These are phyloP conservation scores for Cricetomys ansorgei DNA, from an alignment of 2,113 vertebrate species.

Conservation along the genomic window DNA sequence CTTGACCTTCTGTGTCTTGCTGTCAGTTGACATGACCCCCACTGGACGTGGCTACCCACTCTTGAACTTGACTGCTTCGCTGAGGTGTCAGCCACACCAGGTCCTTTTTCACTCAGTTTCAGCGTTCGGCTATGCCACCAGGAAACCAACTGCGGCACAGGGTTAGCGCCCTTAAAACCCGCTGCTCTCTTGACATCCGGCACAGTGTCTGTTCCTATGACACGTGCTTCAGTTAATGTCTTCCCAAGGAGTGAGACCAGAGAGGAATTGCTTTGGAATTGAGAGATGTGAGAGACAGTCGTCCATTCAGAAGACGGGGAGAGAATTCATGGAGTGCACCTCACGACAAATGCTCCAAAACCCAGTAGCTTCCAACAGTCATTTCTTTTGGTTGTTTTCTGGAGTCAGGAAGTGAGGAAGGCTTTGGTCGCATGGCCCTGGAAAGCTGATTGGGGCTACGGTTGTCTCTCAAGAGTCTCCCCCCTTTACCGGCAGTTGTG, in stretches of 20 bases:
- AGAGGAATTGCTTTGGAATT: conserved; percentile 33
- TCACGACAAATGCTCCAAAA: background rate
- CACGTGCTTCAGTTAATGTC: background rate
- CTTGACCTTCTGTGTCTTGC: background rate
- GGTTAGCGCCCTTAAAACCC: background rate
- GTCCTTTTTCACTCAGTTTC: background rate
- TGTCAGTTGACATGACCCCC: background rate
- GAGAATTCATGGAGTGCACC: background rate
- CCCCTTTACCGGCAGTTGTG: background rate
- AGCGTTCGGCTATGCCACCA: background rate
- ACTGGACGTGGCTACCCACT: background rate
- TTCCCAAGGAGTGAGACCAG: background rate
- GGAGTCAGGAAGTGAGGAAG: background rate
- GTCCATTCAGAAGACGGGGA: background rate
- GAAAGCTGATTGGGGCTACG: background rate
- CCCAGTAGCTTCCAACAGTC: background rate
- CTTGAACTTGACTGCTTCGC: background rate
- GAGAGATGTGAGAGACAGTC: background rate
- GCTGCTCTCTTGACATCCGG: background rate
- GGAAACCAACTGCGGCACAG: background rate
- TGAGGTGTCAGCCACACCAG: background rate
- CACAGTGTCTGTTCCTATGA: background rate
- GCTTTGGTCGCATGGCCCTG: background rate
- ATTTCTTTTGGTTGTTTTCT: conserved; percentile 7
- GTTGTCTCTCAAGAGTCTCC: background rate